Evolutionary conservation across 2,113 vertebrate species (phyloP).

Genomic region (Sitta europaea): DNA sequence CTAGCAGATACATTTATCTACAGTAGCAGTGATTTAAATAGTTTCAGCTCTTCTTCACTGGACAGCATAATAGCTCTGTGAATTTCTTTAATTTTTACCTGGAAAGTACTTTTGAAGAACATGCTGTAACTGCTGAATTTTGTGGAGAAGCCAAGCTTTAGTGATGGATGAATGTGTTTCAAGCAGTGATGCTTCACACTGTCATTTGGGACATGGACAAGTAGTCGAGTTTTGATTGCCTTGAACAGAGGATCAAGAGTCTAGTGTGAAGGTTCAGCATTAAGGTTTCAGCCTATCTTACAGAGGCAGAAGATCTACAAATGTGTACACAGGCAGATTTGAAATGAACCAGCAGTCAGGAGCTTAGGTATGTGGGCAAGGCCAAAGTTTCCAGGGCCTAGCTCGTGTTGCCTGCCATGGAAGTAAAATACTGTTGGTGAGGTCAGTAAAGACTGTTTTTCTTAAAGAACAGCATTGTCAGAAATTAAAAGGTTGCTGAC

Average conservation of each 20-base stretch:
- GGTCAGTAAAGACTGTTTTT: neutral
- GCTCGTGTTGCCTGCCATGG: neutral
- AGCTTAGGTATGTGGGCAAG: neutral
- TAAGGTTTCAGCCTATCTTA: neutral
- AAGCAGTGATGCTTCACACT: neutral
- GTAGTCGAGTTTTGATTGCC: neutral
- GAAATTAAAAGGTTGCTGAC: neutral
- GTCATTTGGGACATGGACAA: neutral
- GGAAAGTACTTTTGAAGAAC: neutral
- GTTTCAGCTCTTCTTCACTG: neutral
- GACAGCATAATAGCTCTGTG: neutral
- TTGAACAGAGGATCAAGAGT: neutral
- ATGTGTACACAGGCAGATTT: neutral
- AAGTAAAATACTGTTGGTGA: neutral
- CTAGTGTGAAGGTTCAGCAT: neutral
- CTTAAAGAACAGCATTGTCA: neutral
- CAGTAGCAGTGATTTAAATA: neutral
- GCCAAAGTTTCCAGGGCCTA: neutral
- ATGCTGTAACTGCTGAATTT: neutral
- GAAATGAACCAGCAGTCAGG: neutral
- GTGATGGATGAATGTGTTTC: neutral
- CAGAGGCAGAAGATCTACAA: neutral
- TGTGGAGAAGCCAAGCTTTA: neutral
- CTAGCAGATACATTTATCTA: neutral
- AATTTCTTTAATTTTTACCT: neutral